A percentile compares a stretch with the other conserved stretches of the same genome.
Conservation (phyloP, 2,888 invertebrate genomes). For the Philereme transversata region DNA sequence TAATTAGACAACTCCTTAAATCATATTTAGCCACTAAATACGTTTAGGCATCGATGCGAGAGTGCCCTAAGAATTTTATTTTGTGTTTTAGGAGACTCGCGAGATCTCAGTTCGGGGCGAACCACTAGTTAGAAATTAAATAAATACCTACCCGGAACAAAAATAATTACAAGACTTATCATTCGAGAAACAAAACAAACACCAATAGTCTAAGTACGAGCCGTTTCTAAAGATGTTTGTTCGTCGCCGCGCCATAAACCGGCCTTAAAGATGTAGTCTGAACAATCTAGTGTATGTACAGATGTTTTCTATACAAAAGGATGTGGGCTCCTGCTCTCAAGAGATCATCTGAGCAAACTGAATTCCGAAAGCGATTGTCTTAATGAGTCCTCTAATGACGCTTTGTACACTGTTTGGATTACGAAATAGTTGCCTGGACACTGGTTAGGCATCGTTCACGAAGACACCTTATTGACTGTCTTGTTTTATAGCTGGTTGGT, state of each 20-base stretch:
- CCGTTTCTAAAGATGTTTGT: conserved; percentile 14
- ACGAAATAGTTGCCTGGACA: conserved; percentile 44
- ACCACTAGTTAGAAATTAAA: no score
- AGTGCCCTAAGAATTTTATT: no score
- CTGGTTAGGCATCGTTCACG: conserved; percentile 30
- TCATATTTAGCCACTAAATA: no score
- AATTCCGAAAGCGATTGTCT: conserved; percentile 55
- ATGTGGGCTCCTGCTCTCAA: conserved; percentile 58
- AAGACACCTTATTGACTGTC: not conserved
- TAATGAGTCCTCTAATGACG: conserved; percentile 66
- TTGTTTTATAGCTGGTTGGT: no score
- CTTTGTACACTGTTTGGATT: conserved; percentile 52
- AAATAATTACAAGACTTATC: not conserved
- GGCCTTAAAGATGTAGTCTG: conserved; percentile 39
- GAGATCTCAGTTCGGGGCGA: no score
- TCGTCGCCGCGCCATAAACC: conserved; percentile 25
- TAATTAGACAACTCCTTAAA: no score
- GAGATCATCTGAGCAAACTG: conserved; percentile 74
- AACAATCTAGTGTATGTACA: conserved; percentile 56
- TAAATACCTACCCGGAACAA: not conserved
- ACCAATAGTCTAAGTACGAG: not conserved
- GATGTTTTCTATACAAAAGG: conserved; percentile 65
- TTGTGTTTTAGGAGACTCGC: no score
- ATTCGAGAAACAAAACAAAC: conserved; percentile 14
- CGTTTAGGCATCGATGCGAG: no score